Evolutionary conservation across 2,797 vertebrate genomes (phyloP).

Genomic region (Rhabdomys pumilio): DNA sequence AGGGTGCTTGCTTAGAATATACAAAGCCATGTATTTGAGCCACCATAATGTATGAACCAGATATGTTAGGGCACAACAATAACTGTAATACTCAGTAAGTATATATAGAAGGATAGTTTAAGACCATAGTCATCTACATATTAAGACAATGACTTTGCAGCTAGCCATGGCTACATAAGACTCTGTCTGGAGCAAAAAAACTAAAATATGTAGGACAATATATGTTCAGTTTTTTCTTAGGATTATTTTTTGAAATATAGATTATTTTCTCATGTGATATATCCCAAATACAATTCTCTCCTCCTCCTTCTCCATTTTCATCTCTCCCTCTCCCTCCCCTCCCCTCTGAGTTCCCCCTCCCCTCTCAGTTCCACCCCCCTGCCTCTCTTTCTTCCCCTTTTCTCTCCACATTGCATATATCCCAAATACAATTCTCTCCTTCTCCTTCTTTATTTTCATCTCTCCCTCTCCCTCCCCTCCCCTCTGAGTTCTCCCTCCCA

Average conservation of each 20-base stretch:
- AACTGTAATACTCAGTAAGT: not conserved
- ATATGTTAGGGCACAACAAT: not conserved
- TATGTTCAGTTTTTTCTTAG: not conserved
- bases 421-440: not conserved
- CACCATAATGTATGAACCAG: not conserved
- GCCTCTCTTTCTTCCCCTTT: not conserved
- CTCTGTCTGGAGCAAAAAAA: too few relatives aligned
- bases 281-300: not conserved
- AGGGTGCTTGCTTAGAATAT: not conserved
- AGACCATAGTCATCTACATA: not conserved
- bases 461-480: rapidly evolving
- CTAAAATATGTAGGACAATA: not conserved
- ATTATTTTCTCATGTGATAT: not conserved
- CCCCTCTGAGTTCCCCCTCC: too few relatives aligned
- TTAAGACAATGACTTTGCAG: not conserved
- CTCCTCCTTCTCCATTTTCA: rapidly evolving
- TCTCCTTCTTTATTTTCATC: too few relatives aligned
- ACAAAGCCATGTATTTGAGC: not conserved
- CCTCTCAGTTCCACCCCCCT: too few relatives aligned
- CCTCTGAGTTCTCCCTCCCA: too few relatives aligned
- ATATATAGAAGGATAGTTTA: not conserved
- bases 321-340: rapidly evolving
- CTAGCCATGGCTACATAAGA: not conserved
- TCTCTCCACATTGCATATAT: too few relatives aligned
- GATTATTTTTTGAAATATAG: not conserved